These are phyloP conservation scores for Hemistola chrysoprasaria DNA, from an alignment of 2,888 invertebrate genomes.

Conservation along the genomic window DNA sequence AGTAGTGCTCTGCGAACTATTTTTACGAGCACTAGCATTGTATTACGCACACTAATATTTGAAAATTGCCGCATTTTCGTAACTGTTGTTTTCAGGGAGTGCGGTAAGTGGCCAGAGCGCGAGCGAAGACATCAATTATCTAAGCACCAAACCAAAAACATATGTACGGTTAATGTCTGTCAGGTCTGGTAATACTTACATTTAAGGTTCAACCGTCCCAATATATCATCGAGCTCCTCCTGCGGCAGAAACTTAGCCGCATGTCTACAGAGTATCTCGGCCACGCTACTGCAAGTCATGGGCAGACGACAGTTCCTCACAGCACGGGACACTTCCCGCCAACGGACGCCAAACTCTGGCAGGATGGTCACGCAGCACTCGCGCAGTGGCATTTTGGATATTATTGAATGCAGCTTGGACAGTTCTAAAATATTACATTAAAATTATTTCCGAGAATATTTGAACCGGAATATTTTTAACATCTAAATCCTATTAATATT, in stretches of 20 bases:
- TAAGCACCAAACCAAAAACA: too few species aligned
- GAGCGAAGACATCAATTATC: too few species aligned
- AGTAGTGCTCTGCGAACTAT: too few species aligned
- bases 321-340: slow-evolving; percentile 48
- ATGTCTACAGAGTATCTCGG: slow-evolving; percentile 48
- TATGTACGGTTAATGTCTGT: not conserved
- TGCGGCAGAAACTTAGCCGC: slow-evolving; percentile 36
- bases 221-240: slow-evolving; percentile 51
- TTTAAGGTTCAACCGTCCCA: slow-evolving; percentile 46
- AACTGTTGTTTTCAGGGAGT: too few species aligned
- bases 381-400: slow-evolving; percentile 52
- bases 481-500: too few species aligned
- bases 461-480: too few species aligned
- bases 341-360: slow-evolving; percentile 59
- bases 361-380: slow-evolving; percentile 45
- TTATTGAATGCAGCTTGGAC: slow-evolving; percentile 45
- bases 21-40: too few species aligned
- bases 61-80: too few species aligned
- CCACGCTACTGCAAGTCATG: slow-evolving; percentile 54
- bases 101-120: too few species aligned
- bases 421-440: slow-evolving; percentile 50
- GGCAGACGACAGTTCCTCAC: slow-evolving; percentile 50
- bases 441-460: too few species aligned
- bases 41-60: too few species aligned
- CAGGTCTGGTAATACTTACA: slow-evolving; percentile 48